Evolutionary conservation across 2,797 vertebrate genomes (phyloP), one percentile per base, ranked within the genome.

Genomic region (Cygnus olor): DNA sequence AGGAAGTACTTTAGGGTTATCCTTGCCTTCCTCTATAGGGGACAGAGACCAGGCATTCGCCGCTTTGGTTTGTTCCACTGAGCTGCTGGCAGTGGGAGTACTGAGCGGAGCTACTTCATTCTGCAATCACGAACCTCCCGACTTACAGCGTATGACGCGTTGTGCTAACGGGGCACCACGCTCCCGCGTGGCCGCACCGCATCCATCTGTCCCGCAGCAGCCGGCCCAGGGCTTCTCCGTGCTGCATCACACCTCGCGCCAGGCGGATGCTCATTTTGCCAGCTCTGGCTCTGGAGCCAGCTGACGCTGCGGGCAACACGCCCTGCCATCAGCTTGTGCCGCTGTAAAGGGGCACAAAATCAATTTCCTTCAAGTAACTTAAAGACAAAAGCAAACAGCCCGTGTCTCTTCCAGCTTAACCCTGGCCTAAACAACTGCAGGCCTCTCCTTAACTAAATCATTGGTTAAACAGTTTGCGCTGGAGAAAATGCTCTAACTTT

Each of bases 221-320:
- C 21, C 1, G 0, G 8, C 34, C 53, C 51, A 16, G 9, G 27
- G 51, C 51, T 16, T 28, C 51, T 28, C 51, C 8, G 2, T 1
- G 9, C 51, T 27, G 51, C 25, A 53, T 25, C 25, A 14, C 25
- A 15, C 25, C 14, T 27, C 14, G 13, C 5, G 51, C 25, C 5
- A 14, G 49, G 42, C 28, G 9, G 70, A 28, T 28, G 0, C 22
- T 49, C 20, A 6, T 65, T 20, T 19, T 53, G 44, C 36, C 36
- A 36, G 36, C 36, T 36, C 36, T 36, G 36, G 36, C 61, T 11
- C 6, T 19, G 51, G 34, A 42, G 30, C 7, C 34, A 30, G 51
- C 53, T 51, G 54, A 10, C 3, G 2, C 16, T 2, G 2, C 14
- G 14, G 51, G 51, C 54, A 27, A 49, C 21, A 25, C 9, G 30